Conservation (phyloP, 2,888 invertebrate genomes). For the Caenorhabditis afra region DNA sequence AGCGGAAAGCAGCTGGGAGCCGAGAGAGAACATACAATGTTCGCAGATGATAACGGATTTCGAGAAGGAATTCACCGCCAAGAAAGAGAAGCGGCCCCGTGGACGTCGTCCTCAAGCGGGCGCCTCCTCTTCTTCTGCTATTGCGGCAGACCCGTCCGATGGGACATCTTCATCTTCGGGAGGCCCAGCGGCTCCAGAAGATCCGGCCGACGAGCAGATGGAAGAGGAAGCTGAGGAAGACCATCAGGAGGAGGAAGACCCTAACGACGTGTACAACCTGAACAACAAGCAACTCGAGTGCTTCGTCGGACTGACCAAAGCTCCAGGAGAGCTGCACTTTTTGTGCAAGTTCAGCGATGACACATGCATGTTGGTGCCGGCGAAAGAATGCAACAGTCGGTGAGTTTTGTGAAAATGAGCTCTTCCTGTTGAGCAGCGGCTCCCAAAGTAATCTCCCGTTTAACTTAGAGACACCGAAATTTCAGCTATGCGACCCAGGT, state of each 20-base stretch:
- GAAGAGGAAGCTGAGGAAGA: slow-evolving; percentile 1
- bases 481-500: slow-evolving; percentile 58
- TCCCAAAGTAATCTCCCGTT: background rate
- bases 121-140: background rate
- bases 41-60: slow-evolving; percentile 50
- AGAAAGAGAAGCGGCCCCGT: background rate
- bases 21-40: slow-evolving; percentile 60
- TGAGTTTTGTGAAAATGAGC: slow-evolving; percentile 8
- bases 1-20: slow-evolving; percentile 65
- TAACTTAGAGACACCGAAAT: slow-evolving; percentile 10
- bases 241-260: background rate
- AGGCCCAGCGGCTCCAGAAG: background rate
- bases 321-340: slow-evolving; percentile 55
- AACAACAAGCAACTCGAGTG: slow-evolving; percentile 42
- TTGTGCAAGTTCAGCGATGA: slow-evolving; percentile 58
- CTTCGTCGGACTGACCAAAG: slow-evolving; percentile 49
- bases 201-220: no score
- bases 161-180: background rate
- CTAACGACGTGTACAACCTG: slow-evolving; percentile 17
- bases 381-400: slow-evolving; percentile 58
- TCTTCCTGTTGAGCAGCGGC: background rate
- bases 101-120: background rate
- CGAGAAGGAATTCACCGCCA: slow-evolving; percentile 22
- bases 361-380: slow-evolving; percentile 23
- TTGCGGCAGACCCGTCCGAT: background rate